These are phyloP conservation scores for Drosophila melanocephala DNA, from an alignment of 2,888 invertebrate genomes.

Conservation along the genomic window DNA sequence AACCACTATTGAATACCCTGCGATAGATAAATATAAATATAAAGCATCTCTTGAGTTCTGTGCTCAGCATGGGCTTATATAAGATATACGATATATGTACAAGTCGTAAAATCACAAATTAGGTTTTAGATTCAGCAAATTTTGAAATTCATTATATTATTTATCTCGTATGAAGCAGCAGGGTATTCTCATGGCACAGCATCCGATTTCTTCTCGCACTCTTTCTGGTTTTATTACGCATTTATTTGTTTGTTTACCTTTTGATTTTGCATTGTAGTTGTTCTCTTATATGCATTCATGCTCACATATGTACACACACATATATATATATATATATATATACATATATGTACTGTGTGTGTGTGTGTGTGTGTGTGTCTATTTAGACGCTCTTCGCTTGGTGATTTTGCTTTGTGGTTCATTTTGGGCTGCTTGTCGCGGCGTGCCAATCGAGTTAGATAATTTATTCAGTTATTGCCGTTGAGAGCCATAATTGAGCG, in stretches of 20 bases:
- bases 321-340: slow-evolving; percentile 1
- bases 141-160: not conserved
- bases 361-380: slow-evolving; percentile 11
- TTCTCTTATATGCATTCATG: slow-evolving; percentile 65
- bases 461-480: slow-evolving; percentile 32
- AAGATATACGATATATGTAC: not conserved
- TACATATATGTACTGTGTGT: slow-evolving; percentile 7
- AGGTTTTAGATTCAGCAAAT: not conserved
- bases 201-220: slow-evolving; percentile 7
- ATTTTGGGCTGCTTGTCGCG: slow-evolving; percentile 7
- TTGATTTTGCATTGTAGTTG: slow-evolving; percentile 62
- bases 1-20: not conserved
- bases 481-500: slow-evolving; percentile 18
- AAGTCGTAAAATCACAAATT: not conserved
- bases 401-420: not conserved
- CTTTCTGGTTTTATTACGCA: slow-evolving; percentile 57
- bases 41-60: not conserved
- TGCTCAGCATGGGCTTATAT: not conserved
- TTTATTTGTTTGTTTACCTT: slow-evolving; percentile 76
- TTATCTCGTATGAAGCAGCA: not conserved
- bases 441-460: slow-evolving; percentile 41
- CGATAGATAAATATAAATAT: not conserved
- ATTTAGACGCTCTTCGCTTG: slow-evolving; percentile 16
- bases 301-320: slow-evolving; percentile 4
- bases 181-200: slow-evolving; percentile 3